These are phyloP conservation scores for Micropterix aruncella DNA, from an alignment of 2,888 invertebrate genomes.

Conservation along the genomic window DNA sequence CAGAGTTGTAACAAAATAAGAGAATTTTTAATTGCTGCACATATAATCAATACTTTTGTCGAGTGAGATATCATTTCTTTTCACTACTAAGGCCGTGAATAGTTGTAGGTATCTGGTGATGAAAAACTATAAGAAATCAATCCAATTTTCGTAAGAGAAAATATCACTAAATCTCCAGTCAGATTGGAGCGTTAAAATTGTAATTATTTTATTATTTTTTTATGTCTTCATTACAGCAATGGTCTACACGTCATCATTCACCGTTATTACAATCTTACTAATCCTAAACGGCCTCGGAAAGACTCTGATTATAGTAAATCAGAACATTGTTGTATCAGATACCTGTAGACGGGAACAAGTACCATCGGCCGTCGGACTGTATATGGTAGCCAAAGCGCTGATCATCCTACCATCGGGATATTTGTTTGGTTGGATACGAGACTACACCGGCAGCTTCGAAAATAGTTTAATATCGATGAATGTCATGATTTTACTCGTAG, in stretches of 20 bases:
- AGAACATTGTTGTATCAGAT: background rate
- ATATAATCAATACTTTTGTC: too few species aligned
- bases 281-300: conserved; percentile 19
- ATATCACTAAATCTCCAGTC: too few species aligned
- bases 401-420: background rate
- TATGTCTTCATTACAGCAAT: background rate
- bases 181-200: too few species aligned
- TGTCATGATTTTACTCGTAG: background rate
- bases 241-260: conserved; percentile 35
- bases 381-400: background rate
- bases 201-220: too few species aligned
- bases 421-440: background rate
- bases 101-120: too few species aligned
- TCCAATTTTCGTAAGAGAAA: too few species aligned
- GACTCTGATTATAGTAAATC: background rate
- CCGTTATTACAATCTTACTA: conserved; percentile 37
- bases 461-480: background rate
- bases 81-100: too few species aligned
- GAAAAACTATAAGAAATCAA: too few species aligned
- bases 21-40: too few species aligned
- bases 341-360: background rate
- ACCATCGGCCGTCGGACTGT: background rate
- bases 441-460: background rate
- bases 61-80: too few species aligned
- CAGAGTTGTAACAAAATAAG: too few species aligned